phyloP scores from a whole-genome alignment of 2,113 vertebrate genomes.

The Sitta europaea region DNA sequence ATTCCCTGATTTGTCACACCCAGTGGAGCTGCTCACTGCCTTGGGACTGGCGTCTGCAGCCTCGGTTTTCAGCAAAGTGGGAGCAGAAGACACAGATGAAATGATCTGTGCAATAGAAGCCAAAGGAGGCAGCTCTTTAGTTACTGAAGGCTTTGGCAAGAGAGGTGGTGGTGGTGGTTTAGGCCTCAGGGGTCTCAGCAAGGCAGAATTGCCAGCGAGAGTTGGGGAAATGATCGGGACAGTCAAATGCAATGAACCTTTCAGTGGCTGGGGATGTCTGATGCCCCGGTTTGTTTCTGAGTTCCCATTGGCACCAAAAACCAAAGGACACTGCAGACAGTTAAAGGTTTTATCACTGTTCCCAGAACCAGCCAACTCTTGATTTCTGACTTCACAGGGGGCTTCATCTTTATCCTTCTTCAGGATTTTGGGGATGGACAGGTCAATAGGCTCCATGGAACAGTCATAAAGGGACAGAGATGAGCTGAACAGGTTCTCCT shows the following conservation, averaged over 20 bases:
- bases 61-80: constrained; percentile 85
- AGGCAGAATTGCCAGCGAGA: constrained; percentile 59
- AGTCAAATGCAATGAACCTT: constrained; percentile 79
- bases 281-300: constrained; percentile 63
- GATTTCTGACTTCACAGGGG: constrained; percentile 67
- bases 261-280: constrained; percentile 65
- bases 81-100: constrained; percentile 90
- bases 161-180: constrained; percentile 82
- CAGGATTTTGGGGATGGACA: constrained; percentile 86
- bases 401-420: constrained; percentile 73
- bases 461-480: constrained; percentile 72
- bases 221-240: constrained; percentile 75
- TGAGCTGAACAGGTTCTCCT: constrained; percentile 72
- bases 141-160: constrained; percentile 85
- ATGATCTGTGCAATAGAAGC: constrained; percentile 98
- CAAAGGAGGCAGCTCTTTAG: constrained; percentile 88
- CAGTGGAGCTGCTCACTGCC: not conserved
- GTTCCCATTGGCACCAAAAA: constrained; percentile 54
- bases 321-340: constrained; percentile 50
- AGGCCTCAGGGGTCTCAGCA: constrained; percentile 81
- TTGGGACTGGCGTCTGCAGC: constrained; percentile 21
- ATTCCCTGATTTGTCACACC: constrained; percentile 56
- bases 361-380: constrained; percentile 53
- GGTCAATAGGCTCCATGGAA: constrained; percentile 89
- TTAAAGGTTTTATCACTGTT: constrained; percentile 51